A percentile compares a stretch with the other conserved stretches of the same genome.
Evolutionary conservation across 2,797 vertebrate genomes (phyloP).

Genomic region (Rhynchonycteris naso): DNA sequence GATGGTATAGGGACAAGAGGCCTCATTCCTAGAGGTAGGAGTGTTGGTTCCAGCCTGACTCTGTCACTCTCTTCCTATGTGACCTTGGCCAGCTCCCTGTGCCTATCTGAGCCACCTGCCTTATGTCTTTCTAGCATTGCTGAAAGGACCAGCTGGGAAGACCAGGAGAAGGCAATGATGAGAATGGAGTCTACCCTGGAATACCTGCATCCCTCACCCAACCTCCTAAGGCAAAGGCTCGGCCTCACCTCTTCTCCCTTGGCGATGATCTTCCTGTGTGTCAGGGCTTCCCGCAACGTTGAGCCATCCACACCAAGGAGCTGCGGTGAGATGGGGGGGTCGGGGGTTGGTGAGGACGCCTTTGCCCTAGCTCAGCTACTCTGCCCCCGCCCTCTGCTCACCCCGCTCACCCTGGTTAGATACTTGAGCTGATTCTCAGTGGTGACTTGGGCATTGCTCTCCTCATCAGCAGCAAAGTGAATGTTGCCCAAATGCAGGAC

Average conservation of each 20-base stretch:
- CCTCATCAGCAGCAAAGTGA: conserved; percentile 93
- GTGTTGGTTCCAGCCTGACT: background rate
- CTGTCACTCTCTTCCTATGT: background rate
- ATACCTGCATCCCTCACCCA: background rate
- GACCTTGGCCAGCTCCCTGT: background rate
- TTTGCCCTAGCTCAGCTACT: rapidly evolving
- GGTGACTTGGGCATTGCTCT: conserved; percentile 92
- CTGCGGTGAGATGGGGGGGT: conserved; percentile 84
- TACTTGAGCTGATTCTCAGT: conserved; percentile 97
- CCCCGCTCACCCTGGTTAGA: conserved; percentile 93
- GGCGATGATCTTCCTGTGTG: conserved; percentile 97
- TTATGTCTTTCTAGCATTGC: background rate
- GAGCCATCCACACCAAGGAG: conserved; percentile 92
- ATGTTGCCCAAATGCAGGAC: conserved; percentile 97
- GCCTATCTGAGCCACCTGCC: background rate
- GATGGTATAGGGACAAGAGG: background rate
- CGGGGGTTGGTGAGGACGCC: background rate
- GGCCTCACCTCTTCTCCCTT: conserved; percentile 96
- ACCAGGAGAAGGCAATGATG: background rate
- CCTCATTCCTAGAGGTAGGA: background rate
- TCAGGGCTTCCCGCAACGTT: conserved; percentile 93
- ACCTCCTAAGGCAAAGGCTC: background rate
- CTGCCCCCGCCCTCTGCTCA: background rate
- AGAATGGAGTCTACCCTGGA: background rate
- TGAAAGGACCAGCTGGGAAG: conserved; percentile 24